Percentiles rank a stretch among this genome's conserved stretches.
Evolutionary conservation across 2,797 vertebrate genomes (phyloP).

Genomic region (Sebastes baramenuke): DNA sequence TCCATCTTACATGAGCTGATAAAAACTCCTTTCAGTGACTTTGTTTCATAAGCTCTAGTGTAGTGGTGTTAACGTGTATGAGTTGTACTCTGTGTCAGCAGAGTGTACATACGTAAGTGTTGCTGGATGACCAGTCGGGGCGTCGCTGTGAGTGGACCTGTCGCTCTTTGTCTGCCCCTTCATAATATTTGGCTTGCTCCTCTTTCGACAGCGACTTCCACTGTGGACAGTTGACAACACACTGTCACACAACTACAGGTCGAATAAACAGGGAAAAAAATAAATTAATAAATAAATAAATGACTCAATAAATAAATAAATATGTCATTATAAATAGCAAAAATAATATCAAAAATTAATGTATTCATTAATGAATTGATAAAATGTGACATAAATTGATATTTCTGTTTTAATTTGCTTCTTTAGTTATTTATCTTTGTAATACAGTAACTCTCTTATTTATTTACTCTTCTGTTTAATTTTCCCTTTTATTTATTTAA

Average conservation of each 20-base stretch:
- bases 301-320: no score
- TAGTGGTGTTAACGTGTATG: background rate
- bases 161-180: background rate
- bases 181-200: background rate
- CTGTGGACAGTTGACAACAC: background rate
- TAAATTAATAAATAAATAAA: no score
- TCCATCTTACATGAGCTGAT: background rate
- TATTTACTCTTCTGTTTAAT: no score
- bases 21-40: background rate
- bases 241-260: background rate
- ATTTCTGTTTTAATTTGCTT: no score
- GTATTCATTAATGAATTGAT: no score
- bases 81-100: background rate
- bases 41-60: background rate
- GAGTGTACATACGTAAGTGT: background rate
- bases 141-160: background rate
- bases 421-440: no score
- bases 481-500: no score
- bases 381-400: no score
- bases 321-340: no score
- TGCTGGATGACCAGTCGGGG: background rate
- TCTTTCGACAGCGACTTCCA: background rate
- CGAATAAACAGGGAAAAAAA: background rate
- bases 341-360: no score
- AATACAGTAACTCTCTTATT: no score